Percentiles rank a stretch among this genome's conserved stretches.
These are phyloP conservation scores for Ichneumoninae sp. DNA, from an alignment of 2,888 invertebrate species.

Conservation along the genomic window DNA sequence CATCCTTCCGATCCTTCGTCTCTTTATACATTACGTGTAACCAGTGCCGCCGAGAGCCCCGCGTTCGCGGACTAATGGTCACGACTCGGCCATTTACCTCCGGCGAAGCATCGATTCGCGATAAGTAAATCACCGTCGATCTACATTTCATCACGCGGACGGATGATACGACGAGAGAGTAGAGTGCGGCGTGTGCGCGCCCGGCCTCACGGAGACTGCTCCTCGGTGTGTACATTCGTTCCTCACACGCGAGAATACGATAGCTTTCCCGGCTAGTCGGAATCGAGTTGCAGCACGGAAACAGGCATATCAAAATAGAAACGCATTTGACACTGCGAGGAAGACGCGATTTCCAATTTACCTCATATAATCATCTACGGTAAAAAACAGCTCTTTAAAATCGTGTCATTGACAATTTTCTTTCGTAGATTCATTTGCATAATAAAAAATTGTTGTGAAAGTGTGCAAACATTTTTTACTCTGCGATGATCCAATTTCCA, in stretches of 20 bases:
- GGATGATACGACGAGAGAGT: conserved; percentile 70
- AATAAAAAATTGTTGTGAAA: not conserved
- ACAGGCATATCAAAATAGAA: conserved; percentile 9
- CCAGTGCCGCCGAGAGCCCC: conserved; percentile 16
- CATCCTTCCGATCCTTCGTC: conserved; percentile 42
- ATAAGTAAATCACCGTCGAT: conserved; percentile 86
- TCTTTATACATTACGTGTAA: conserved; percentile 30
- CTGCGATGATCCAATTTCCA: not conserved
- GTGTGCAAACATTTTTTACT: not conserved
- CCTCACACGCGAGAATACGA: conserved; percentile 56
- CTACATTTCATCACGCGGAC: conserved; percentile 85
- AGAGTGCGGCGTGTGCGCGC: conserved; percentile 44
- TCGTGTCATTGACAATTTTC: not conserved
- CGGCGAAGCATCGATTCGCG: conserved; percentile 86
- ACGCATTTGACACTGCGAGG: conserved; percentile 12
- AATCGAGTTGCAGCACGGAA: conserved; percentile 16
- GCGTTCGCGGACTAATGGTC: conserved; percentile 85
- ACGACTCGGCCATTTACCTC: conserved; percentile 88
- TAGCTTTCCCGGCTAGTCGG: conserved; percentile 54
- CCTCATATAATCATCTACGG: not conserved
- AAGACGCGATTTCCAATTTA: not conserved
- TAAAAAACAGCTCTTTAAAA: not conserved
- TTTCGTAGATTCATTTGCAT: not conserved
- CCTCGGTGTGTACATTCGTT: conserved; percentile 19
- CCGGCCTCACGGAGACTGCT: conserved; percentile 5